A percentile compares a stretch with the other conserved stretches of the same genome.
Conservation (phyloP, 37 sponge, comb jelly and placozoan species). For the Halisarca cf. caerulea region DNA sequence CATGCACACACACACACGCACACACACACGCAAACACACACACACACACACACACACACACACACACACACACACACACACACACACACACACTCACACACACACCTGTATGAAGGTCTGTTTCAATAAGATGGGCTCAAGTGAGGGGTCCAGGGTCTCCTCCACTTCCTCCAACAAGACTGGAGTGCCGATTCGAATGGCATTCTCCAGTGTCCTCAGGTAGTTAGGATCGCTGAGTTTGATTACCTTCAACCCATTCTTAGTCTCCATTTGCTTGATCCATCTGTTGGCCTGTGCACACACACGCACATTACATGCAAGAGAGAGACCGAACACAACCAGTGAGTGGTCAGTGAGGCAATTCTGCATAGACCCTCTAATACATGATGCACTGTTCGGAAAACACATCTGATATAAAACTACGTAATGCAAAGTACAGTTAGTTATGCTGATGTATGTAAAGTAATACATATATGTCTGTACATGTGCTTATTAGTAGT, state of each 20-base stretch:
- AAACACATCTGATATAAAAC: too few species aligned
- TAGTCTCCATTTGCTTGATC: conserved; percentile 87
- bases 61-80: too few species aligned
- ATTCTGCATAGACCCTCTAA: too few species aligned
- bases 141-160: conserved; percentile 94
- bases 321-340: not conserved
- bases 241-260: conserved; percentile 95
- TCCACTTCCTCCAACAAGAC: conserved; percentile 97
- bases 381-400: too few species aligned
- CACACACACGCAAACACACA: too few species aligned
- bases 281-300: conserved; percentile 86
- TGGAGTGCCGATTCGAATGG: conserved; percentile 96
- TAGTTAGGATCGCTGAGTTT: conserved; percentile 97
- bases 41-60: too few species aligned
- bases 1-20: too few species aligned
- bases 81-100: conserved; percentile 1
- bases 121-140: conserved; percentile 95
- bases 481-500: too few species aligned
- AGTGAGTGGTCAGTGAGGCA: not conserved
- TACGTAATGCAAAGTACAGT: too few species aligned
- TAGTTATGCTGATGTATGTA: too few species aligned
- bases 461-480: too few species aligned
- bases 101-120: conserved; percentile 94
- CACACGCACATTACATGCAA: not conserved
- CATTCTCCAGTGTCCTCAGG: conserved; percentile 97